Base-by-base conservation (phyloP, 1,140 invertebrate genomes). In the Diachasma alloeum region DNA sequence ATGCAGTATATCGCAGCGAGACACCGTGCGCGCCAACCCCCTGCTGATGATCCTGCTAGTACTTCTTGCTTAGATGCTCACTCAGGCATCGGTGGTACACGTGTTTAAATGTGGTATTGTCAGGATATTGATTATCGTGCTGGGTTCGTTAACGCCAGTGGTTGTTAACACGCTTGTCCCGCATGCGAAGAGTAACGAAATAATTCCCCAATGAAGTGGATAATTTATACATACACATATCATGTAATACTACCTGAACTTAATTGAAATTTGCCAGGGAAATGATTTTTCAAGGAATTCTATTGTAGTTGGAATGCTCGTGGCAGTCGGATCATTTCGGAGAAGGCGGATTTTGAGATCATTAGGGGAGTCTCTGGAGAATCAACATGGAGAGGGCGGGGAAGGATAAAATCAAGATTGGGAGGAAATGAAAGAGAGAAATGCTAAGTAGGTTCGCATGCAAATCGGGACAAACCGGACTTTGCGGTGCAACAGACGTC, bases 401-500 rank as follows among this genome's bases (percentile, higher is more conserved):
- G 31, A 22, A 59, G 56, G 36, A 70, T 48, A 44, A 48, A 68
- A 44, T 46, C 44, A 48, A 36, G 46, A 53, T 53, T 59, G 37
- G 59, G 59, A 26, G n/a, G n/a, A 71, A 72, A 44, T 71, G 26
- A 76, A 70, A 72, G 71, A 17, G 75, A 77, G 68, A 42, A 42
- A 42, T 24, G 37, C 53, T 42, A 74, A 81, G 78, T 79, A 69
- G 80, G 79, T 81, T 80, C 76, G 75, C 80, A 85, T 85, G 84
- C 81, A 83, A 86, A 86, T 86, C 75, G 76, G 77, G 75, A 76
- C 72, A 69, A 39, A 42, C 36, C 78, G 31, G 37, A 24, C 42
- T 78, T 72, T 79, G 44, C 74, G 75, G 77, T 83, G 72, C 78
- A 80, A 81, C 80, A 81, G 81, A 82, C 82, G 81, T 4, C n/a